These are phyloP conservation scores for Dreissena rostriformis DNA, from an alignment of 1,140 invertebrate species.

Conservation along the genomic window DNA sequence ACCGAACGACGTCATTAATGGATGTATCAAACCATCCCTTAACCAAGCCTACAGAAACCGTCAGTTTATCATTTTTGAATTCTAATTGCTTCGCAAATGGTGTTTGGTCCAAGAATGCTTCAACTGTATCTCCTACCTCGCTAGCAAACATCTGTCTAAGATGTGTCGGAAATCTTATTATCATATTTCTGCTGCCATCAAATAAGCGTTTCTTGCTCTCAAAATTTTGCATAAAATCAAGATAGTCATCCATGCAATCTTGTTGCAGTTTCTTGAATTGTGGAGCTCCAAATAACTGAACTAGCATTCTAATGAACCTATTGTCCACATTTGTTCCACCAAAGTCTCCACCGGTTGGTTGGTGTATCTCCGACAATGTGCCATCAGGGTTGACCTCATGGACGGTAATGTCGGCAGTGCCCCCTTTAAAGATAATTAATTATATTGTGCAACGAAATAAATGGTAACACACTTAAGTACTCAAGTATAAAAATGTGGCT, in stretches of 20 bases:
- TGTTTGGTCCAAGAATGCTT: neutral
- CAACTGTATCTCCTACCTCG: constrained; percentile 9
- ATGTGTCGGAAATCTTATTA: neutral
- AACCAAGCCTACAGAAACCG: neutral
- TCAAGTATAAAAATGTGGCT: no score
- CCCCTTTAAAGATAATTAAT: neutral
- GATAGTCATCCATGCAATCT: constrained; percentile 24
- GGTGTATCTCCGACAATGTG: constrained; percentile 16
- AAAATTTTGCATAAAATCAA: constrained; percentile 45
- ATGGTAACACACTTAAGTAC: no score
- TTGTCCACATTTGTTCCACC: constrained; percentile 40
- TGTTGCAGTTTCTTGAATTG: constrained; percentile 9
- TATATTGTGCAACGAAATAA: no score
- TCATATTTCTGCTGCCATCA: constrained; percentile 2
- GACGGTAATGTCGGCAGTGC: constrained; percentile 39
- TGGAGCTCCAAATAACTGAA: neutral
- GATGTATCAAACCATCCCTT: constrained; percentile 21
- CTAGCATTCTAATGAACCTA: neutral
- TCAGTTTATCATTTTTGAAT: constrained; percentile 23
- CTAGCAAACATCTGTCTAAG: constrained; percentile 11
- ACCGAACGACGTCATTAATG: neutral
- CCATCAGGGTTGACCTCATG: constrained; percentile 12
- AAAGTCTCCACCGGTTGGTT: constrained; percentile 30
- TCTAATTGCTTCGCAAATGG: neutral
- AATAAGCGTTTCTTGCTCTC: constrained; percentile 37